Conservation (phyloP, 2,888 invertebrate genomes). For the Ethmia dodecea region DNA sequence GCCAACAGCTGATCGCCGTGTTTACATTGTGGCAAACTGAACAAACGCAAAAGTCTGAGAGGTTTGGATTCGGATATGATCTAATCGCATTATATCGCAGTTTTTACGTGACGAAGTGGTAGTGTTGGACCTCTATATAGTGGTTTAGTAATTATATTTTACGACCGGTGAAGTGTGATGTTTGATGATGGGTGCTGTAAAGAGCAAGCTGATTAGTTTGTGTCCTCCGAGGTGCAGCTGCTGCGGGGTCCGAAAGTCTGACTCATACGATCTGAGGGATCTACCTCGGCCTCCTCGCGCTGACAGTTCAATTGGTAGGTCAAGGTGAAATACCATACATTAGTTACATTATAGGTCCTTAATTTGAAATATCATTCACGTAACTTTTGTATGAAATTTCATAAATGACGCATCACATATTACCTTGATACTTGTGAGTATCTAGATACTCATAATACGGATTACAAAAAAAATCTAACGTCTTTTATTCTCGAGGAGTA, state of each 20-base stretch:
- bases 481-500: no score
- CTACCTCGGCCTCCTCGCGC: slow-evolving; percentile 55
- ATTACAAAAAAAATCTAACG: no score
- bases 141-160: no score
- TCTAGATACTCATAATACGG: no score
- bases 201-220: slow-evolving; percentile 43
- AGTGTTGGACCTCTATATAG: background rate
- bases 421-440: no score
- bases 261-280: slow-evolving; percentile 56
- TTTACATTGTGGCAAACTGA: slow-evolving; percentile 48
- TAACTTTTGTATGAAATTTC: no score
- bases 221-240: slow-evolving; percentile 41
- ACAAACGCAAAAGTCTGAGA: slow-evolving; percentile 28
- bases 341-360: background rate
- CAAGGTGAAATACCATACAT: slow-evolving; percentile 24
- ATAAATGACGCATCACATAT: no score
- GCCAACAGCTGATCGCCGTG: slow-evolving; percentile 37
- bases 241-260: slow-evolving; percentile 34
- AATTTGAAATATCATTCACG: background rate
- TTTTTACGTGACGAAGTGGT: slow-evolving; percentile 15
- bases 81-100: slow-evolving; percentile 36
- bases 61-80: slow-evolving; percentile 38
- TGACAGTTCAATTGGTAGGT: slow-evolving; percentile 51
- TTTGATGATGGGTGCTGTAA: slow-evolving; percentile 56
- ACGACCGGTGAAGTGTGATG: slow-evolving; percentile 13